Percentiles rank a stretch among this genome's conserved stretches.
Evolutionary conservation across 2,888 invertebrate species (phyloP).

Genomic region (Acrocyrtus sp.): DNA sequence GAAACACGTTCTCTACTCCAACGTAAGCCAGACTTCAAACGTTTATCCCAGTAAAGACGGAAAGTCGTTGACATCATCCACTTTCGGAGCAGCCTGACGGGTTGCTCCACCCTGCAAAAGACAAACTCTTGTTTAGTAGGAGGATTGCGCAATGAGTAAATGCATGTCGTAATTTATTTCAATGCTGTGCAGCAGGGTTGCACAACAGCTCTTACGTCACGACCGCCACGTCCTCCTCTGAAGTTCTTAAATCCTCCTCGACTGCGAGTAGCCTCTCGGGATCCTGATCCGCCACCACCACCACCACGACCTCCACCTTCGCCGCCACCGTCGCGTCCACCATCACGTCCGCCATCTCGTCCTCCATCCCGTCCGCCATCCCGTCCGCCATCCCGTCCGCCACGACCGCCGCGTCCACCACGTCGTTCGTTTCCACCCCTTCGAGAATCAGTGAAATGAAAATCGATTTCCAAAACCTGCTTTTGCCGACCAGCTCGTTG

Average conservation of each 20-base stretch:
- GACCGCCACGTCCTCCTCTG: conserved; percentile 58
- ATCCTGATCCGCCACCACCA: conserved; percentile 33
- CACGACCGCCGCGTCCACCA: conserved; percentile 68
- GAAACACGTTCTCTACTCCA: conserved; percentile 33
- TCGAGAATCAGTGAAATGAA: conserved; percentile 84
- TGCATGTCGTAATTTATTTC: neutral
- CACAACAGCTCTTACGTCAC: conserved; percentile 61
- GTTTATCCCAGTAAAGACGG: conserved; percentile 75
- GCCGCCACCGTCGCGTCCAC: conserved; percentile 68
- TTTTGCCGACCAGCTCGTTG: conserved; percentile 89
- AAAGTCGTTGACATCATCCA: conserved; percentile 96
- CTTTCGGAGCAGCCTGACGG: conserved; percentile 75
- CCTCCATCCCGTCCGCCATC: conserved; percentile 3
- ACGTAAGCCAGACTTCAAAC: conserved; percentile 34
- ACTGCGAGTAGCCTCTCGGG: conserved; percentile 57
- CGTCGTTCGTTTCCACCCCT: conserved; percentile 71
- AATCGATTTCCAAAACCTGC: conserved; percentile 86
- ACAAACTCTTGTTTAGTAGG: no score
- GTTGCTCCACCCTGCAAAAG: conserved; percentile 61
- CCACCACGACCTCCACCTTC: conserved; percentile 54
- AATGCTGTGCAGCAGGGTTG: neutral
- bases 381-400: no score
- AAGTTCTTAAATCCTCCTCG: conserved; percentile 57
- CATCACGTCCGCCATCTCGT: conserved; percentile 67
- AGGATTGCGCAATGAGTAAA: no score